phyloP scores from a whole-genome alignment of 2,113 vertebrate species.

The Hemicordylus capensis region DNA sequence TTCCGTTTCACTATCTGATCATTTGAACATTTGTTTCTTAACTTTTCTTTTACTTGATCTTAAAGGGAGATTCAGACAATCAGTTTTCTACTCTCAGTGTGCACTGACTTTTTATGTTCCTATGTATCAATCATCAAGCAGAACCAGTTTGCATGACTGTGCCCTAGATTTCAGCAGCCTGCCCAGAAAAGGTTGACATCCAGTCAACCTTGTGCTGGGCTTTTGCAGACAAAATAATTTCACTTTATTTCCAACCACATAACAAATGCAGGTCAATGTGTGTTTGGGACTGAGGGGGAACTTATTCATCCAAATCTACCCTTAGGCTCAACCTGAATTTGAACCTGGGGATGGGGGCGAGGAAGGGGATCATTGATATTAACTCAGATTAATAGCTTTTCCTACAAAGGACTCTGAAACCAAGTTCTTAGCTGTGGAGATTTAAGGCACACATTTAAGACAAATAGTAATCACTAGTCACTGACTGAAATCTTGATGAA shows the following conservation, averaged over 20 bases:
- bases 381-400: background rate
- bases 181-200: background rate
- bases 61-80: background rate
- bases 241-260: background rate
- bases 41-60: too few relatives aligned
- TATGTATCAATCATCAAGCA: background rate
- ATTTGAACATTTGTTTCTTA: background rate
- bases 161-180: background rate
- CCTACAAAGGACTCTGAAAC: background rate
- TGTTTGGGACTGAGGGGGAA: background rate
- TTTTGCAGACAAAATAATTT: background rate
- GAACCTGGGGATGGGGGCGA: background rate
- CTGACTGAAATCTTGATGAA: too few relatives aligned
- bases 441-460: background rate
- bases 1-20: conserved; percentile 34
- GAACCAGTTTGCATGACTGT: background rate
- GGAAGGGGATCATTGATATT: background rate
- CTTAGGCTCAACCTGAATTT: background rate
- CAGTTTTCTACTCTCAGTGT: background rate
- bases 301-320: background rate
- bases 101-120: background rate
- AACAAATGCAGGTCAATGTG: background rate
- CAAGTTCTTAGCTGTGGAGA: background rate
- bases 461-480: too few relatives aligned
- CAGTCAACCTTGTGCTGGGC: background rate